Percentiles rank a stretch among this genome's conserved stretches.
Evolutionary conservation across 2,113 vertebrate species (phyloP).

Genomic region (Petaurus breviceps): DNA sequence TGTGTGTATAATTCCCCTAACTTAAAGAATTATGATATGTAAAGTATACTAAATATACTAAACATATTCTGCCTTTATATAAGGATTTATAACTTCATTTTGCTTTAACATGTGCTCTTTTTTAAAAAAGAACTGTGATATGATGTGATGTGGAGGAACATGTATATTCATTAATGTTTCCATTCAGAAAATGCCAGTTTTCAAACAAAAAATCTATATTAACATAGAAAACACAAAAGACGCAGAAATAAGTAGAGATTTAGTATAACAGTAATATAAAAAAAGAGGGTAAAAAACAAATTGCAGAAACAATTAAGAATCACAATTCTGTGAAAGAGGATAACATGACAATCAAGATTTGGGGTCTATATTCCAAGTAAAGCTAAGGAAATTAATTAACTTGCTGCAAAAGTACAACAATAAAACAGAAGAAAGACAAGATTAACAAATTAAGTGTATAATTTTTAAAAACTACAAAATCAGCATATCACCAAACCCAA

Average conservation of each 20-base stretch:
- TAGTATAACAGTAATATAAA: no score
- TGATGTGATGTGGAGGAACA: background rate
- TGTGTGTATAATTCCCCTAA: background rate
- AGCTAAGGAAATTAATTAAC: no score
- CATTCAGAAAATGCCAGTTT: background rate
- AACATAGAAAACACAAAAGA: background rate
- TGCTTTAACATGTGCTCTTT: background rate
- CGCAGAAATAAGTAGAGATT: background rate
- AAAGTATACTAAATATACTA: background rate
- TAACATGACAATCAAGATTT: no score
- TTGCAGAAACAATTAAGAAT: no score
- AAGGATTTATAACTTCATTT: background rate
- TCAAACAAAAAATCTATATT: background rate
- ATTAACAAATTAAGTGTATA: no score
- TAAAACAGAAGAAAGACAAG: no score
- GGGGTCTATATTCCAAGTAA: no score
- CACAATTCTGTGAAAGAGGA: no score
- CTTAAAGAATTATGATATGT: background rate
- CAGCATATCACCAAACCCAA: no score
- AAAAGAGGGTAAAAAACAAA: no score
- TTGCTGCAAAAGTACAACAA: no score
- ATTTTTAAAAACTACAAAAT: no score
- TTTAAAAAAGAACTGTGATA: background rate
- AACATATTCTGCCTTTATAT: background rate
- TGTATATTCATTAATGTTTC: background rate